Base-by-base conservation (phyloP, 1,140 invertebrate genomes). In the Papilio machaon region DNA sequence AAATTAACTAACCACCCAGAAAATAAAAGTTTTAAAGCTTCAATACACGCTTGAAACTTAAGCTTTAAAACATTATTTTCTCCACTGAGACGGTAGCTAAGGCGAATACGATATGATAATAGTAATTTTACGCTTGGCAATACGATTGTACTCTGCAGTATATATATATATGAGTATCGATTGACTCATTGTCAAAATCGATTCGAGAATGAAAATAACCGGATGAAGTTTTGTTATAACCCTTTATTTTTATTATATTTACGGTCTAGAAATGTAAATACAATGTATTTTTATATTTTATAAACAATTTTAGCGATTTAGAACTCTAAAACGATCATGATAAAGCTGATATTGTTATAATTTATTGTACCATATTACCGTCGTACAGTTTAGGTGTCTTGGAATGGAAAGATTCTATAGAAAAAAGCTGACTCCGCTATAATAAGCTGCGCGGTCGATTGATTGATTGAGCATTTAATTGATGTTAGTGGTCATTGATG, bases 151-250 rank as follows among this genome's bases (percentile, higher is more conserved):
- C 90, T 89, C 88, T 83, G 83, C 82, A 84, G 85, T 87, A 85
- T 86, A 52, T 87, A 85, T 86, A 52, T 15, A 1, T 64, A 67
- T 6, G 86, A 90, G 85, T 92, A 92, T 93, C 90, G 91, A 92
- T 87, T 83, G 84, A 85, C 84, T 87, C 87, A 80, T 85, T 90
- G 89, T 91, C 90, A 92, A 91, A 90, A 89, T 85, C 87, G 85
- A 82, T 87, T 90, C 85, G 83, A 74, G 82, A 54, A 78, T 60
- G 76, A 35, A 70, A 70, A 60, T 60, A 43, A 85, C 86, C 90
- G 90, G 90, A 91, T 91, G 90, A 81, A 85, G 87, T 91, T 91
- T 90, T 91, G 85, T 92, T 89, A 87, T 88, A 88, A 83, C 80
- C 83, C 84, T 60, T 87, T 82, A 87, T 87, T 88, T 86, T 88